Evolutionary conservation across 2,888 invertebrate genomes (phyloP).

Genomic region (Cephonodes hylas): DNA sequence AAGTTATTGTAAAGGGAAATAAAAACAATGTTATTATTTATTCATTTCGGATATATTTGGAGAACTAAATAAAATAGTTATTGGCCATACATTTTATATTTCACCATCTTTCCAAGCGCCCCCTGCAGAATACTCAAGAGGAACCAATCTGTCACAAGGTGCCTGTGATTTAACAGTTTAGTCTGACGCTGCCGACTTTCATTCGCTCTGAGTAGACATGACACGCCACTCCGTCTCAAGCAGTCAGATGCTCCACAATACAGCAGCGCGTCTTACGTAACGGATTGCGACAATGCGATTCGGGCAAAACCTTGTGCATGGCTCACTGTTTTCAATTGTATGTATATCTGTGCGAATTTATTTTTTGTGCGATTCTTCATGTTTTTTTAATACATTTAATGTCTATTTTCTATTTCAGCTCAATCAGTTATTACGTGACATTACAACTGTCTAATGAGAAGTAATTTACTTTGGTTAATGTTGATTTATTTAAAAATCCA

Average conservation of each 20-base stretch:
- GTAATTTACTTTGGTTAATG: neutral
- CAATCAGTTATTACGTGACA: neutral
- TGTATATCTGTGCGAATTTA: constrained; percentile 1
- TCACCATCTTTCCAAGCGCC: too few relatives aligned
- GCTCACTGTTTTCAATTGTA: neutral
- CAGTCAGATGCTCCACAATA: neutral
- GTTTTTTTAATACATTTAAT: neutral
- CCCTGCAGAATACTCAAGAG: too few relatives aligned
- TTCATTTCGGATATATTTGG: too few relatives aligned
- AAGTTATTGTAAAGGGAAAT: too few relatives aligned
- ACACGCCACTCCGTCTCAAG: neutral
- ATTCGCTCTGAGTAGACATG: neutral
- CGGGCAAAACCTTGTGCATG: neutral
- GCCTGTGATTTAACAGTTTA: neutral
- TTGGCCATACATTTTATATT: too few relatives aligned
- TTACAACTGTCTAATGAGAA: neutral
- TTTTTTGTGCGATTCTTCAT: neutral
- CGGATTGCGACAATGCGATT: neutral
- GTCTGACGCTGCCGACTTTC: neutral
- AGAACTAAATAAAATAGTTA: too few relatives aligned
- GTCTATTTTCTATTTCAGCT: neutral
- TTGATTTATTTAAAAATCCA: neutral
- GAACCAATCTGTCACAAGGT: too few relatives aligned
- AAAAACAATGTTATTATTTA: too few relatives aligned
- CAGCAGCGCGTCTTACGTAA: neutral